A percentile compares a stretch with the other conserved stretches of the same genome.
These are phyloP conservation scores for Myzus persicae DNA, from an alignment of 1,140 invertebrate species.

Conservation along the genomic window DNA sequence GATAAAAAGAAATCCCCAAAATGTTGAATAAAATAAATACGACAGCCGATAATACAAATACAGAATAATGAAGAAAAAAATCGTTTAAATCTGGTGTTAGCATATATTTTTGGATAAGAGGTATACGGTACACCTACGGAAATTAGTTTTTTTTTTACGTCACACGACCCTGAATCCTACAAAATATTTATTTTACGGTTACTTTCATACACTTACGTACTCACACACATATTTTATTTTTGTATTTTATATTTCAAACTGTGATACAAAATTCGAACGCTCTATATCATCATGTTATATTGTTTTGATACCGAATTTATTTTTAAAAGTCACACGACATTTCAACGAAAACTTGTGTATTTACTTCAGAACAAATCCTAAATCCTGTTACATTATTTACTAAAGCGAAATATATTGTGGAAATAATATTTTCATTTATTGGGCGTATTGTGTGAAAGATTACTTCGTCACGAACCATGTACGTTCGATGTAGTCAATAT, in stretches of 20 bases:
- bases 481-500: background rate
- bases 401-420: background rate
- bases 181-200: background rate
- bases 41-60: background rate
- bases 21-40: constrained; percentile 5
- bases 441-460: background rate
- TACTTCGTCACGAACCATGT: background rate
- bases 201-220: background rate
- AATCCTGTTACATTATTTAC: background rate
- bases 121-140: background rate
- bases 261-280: background rate
- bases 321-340: background rate
- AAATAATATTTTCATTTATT: background rate
- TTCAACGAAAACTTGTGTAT: background rate
- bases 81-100: constrained; percentile 19
- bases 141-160: constrained; percentile 4
- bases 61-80: constrained; percentile 29
- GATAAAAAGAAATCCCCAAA: background rate
- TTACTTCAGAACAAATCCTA: background rate
- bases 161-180: background rate
- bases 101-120: background rate
- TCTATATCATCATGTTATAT: background rate
- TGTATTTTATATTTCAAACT: background rate
- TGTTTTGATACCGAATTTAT: background rate
- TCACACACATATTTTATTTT: background rate